phyloP scores from a whole-genome alignment of 2,113 vertebrate species.

The Tachuris rubrigastra region DNA sequence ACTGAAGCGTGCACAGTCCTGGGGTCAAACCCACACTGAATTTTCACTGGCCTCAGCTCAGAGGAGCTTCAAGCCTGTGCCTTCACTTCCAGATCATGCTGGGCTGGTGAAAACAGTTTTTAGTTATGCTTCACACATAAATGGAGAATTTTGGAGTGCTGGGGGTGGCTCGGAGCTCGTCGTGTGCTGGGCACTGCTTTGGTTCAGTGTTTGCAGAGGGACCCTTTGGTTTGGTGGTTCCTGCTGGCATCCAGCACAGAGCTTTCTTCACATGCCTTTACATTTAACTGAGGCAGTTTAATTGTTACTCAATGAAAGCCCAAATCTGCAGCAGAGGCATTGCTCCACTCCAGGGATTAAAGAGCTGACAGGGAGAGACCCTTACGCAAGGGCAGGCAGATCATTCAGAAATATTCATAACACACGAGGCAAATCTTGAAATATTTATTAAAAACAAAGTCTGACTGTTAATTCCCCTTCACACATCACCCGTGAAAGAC shows the following conservation, averaged over 20 bases:
- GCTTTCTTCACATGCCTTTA: not conserved
- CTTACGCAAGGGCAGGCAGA: not conserved
- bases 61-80: not conserved
- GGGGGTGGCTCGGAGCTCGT: not conserved
- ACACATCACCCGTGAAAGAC: conserved; percentile 8
- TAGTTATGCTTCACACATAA: not conserved
- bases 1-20: not conserved
- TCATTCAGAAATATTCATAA: not conserved
- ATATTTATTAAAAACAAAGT: conserved; percentile 17
- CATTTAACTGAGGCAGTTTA: not conserved
- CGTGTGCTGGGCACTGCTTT: not conserved
- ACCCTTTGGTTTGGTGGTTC: not conserved
- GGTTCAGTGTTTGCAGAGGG: not conserved
- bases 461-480: conserved; percentile 28
- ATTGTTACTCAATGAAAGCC: not conserved
- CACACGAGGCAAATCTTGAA: not conserved
- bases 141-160: not conserved
- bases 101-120: not conserved
- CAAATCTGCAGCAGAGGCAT: not conserved
- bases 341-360: not conserved
- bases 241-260: not conserved
- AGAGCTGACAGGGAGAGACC: not conserved
- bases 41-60: conserved; percentile 33
- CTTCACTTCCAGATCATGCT: not conserved
- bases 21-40: not conserved